Evolutionary conservation across 2,797 vertebrate species (phyloP).

Genomic region (Danio albolineatus): DNA sequence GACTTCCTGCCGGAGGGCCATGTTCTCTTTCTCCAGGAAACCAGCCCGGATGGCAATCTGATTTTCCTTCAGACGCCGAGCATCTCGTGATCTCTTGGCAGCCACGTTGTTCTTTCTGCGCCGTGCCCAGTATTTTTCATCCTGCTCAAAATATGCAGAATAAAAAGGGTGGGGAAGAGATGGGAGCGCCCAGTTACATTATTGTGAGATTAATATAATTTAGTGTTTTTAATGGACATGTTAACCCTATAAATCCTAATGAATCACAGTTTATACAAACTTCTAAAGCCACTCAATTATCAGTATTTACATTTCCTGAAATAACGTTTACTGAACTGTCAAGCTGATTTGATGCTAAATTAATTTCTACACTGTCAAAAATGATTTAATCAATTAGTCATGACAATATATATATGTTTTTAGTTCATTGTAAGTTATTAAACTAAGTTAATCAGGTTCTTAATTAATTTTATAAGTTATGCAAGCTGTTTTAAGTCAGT

Average conservation of each 20-base stretch:
- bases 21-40: slow-evolving; percentile 92
- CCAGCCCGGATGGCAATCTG: slow-evolving; percentile 91
- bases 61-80: slow-evolving; percentile 90
- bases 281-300: not conserved
- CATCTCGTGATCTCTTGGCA: slow-evolving; percentile 88
- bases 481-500: no score
- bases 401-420: no score
- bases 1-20: slow-evolving; percentile 87
- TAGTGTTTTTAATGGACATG: not conserved
- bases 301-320: not conserved
- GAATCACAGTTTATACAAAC: no score
- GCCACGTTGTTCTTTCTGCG: slow-evolving; percentile 94
- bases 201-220: slow-evolving; percentile 14
- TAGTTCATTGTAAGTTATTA: no score
- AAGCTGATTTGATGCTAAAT: no score
- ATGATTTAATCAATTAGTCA: no score
- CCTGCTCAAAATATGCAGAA: slow-evolving; percentile 82
- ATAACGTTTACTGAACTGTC: not conserved
- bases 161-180: slow-evolving; percentile 54
- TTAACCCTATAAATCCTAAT: not conserved
- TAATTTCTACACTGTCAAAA: no score
- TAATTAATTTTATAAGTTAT: no score
- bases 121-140: slow-evolving; percentile 91
- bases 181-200: slow-evolving; percentile 46
- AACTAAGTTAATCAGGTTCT: no score